A percentile compares a stretch with the other conserved stretches of the same genome.
phyloP scores from a whole-genome alignment of 2,888 invertebrate genomes.

The Cyaniris semiargus region DNA sequence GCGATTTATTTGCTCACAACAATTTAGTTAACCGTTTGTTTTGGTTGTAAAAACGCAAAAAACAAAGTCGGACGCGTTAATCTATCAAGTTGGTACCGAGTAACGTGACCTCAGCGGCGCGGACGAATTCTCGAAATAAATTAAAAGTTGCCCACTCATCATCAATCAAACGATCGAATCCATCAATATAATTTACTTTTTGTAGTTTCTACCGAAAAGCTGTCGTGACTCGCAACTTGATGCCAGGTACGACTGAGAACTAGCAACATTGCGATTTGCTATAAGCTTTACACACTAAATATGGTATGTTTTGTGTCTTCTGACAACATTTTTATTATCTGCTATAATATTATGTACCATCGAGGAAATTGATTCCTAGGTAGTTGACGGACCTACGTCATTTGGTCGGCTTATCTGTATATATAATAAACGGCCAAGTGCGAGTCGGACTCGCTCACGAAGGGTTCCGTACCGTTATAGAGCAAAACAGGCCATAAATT shows the following conservation, averaged over 20 bases:
- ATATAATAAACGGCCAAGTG: too few relatives aligned
- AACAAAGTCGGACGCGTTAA: constrained; percentile 3
- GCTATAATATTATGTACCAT: too few relatives aligned
- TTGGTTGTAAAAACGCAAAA: background rate
- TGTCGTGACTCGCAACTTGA: constrained; percentile 71
- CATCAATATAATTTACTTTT: constrained; percentile 81
- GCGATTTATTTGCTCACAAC: too few relatives aligned
- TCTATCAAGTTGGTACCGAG: constrained; percentile 29
- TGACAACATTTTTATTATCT: too few relatives aligned
- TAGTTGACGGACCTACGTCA: too few relatives aligned
- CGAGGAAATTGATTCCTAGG: too few relatives aligned
- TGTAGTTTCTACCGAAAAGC: constrained; percentile 78
- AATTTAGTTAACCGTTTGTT: background rate
- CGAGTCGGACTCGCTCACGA: too few relatives aligned
- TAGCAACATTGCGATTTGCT: background rate
- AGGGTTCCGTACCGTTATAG: too few relatives aligned
- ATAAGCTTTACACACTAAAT: background rate
- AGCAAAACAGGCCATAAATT: too few relatives aligned
- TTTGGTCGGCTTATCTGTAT: too few relatives aligned
- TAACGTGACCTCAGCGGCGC: constrained; percentile 59
- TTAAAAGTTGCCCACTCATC: constrained; percentile 79
- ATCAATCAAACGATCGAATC: constrained; percentile 80
- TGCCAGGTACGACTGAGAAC: constrained; percentile 60
- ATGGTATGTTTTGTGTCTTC: background rate
- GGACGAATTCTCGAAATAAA: constrained; percentile 76